Percentiles rank a stretch among this genome's conserved stretches.
These are phyloP conservation scores for Lepus timidus DNA, from an alignment of 2,113 vertebrate genomes.

Conservation along the genomic window DNA sequence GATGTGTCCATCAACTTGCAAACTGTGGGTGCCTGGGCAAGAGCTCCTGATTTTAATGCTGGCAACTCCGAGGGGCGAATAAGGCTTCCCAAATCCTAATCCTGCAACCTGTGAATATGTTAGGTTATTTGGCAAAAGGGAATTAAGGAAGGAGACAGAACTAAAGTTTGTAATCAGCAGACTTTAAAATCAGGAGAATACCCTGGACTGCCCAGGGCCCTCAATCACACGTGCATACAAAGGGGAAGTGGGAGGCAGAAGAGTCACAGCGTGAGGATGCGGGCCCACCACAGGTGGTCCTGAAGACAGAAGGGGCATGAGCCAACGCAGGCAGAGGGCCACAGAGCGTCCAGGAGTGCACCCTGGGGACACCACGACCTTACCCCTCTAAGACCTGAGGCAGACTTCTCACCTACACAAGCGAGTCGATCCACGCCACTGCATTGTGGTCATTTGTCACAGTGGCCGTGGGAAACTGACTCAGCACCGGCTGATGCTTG, in stretches of 20 bases:
- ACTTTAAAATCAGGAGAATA: not conserved
- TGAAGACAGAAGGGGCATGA: not conserved
- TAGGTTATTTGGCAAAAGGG: not conserved
- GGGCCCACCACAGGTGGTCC: not conserved
- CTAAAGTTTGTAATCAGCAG: not conserved
- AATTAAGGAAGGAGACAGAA: not conserved
- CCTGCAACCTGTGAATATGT: not conserved
- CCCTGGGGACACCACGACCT: not conserved
- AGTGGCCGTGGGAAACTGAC: not conserved
- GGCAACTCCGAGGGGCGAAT: not conserved
- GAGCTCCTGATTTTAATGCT: constrained; percentile 61
- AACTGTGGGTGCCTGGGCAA: constrained; percentile 12
- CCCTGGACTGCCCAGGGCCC: not conserved
- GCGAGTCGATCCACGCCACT: not conserved
- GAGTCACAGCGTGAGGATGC: not conserved
- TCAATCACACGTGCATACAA: not conserved
- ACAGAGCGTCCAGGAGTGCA: not conserved
- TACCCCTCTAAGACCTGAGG: not conserved
- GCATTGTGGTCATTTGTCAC: not conserved
- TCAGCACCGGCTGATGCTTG: not conserved
- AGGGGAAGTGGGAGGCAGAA: not conserved
- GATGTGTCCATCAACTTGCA: constrained; percentile 66
- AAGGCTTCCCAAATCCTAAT: constrained; percentile 22
- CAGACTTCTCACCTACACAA: not conserved
- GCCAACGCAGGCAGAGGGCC: not conserved